Evolutionary conservation across 2,888 invertebrate genomes (phyloP).

Genomic region (Athrips mouffetella): DNA sequence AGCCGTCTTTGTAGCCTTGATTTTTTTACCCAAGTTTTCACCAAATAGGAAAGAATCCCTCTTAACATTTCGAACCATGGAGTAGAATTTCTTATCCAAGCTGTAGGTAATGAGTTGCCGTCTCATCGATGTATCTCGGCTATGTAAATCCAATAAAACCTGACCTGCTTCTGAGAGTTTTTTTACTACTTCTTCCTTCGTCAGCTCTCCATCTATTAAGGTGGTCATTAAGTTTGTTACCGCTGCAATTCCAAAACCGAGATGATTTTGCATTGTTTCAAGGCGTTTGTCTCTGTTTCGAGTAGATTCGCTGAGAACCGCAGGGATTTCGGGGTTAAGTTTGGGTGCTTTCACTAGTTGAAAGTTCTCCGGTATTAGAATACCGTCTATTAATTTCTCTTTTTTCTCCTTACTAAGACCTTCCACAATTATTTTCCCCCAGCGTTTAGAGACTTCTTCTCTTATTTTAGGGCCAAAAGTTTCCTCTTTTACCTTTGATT

Average conservation of each 20-base stretch:
- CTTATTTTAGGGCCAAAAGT: slow-evolving; percentile 6
- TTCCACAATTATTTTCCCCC: slow-evolving; percentile 11
- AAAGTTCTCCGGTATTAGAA: slow-evolving; percentile 14
- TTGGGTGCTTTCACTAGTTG: slow-evolving; percentile 11
- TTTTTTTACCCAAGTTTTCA: slow-evolving; percentile 14
- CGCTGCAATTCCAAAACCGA: slow-evolving; percentile 3
- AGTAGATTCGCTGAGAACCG: slow-evolving; percentile 2
- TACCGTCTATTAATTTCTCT: slow-evolving; percentile 1
- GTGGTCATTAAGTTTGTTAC: slow-evolving; percentile 1
- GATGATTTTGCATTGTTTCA: slow-evolving; percentile 12
- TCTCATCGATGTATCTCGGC: slow-evolving; percentile 8
- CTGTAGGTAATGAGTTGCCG: background rate
- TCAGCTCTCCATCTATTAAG: slow-evolving; percentile 7
- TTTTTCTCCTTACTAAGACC: slow-evolving; percentile 4
- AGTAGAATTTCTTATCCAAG: slow-evolving; percentile 9
- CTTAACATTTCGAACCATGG: slow-evolving; percentile 9
- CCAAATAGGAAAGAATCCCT: slow-evolving; percentile 15
- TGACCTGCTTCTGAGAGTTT: slow-evolving; percentile 14
- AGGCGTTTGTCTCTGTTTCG: slow-evolving; percentile 15
- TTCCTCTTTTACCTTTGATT: slow-evolving; percentile 4
- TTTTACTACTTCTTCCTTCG: slow-evolving; percentile 12
- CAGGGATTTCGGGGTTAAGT: slow-evolving; percentile 13
- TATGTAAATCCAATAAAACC: slow-evolving; percentile 16
- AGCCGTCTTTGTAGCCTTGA: slow-evolving; percentile 1
- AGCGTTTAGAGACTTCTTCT: slow-evolving; percentile 15